A percentile compares a stretch with the other conserved stretches of the same genome.
Conservation (phyloP, 2,888 invertebrate genomes). For the Bombyx huttoni region DNA sequence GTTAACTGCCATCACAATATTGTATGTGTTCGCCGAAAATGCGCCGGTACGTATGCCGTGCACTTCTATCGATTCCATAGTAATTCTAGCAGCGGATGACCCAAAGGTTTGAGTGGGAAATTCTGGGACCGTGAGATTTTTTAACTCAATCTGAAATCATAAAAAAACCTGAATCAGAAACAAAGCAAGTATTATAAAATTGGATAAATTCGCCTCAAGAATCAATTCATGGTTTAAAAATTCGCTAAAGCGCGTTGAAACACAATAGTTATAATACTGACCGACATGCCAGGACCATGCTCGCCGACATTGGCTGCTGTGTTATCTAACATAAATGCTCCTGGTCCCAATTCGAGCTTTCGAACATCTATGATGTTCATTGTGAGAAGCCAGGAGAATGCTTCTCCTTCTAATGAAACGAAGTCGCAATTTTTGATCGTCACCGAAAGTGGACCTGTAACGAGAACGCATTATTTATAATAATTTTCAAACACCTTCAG, state of each 20-base stretch:
- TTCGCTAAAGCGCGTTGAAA: conserved; percentile 10
- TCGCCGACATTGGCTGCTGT: conserved; percentile 73
- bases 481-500: background rate
- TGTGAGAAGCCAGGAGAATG: conserved; percentile 77
- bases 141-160: conserved; percentile 75
- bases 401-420: conserved; percentile 73
- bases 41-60: conserved; percentile 73
- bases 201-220: too few species aligned
- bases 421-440: conserved; percentile 70
- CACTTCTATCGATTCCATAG: conserved; percentile 63
- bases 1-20: conserved; percentile 74
- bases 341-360: conserved; percentile 67
- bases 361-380: conserved; percentile 73
- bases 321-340: conserved; percentile 75
- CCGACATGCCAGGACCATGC: conserved; percentile 75
- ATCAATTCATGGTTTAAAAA: background rate
- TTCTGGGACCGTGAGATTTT: conserved; percentile 70
- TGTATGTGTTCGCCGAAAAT: conserved; percentile 77
- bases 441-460: conserved; percentile 75
- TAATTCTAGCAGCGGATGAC: conserved; percentile 74
- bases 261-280: conserved; percentile 26
- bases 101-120: conserved; percentile 76
- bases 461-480: background rate
- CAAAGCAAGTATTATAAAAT: too few species aligned
- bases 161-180: background rate